These are phyloP conservation scores for Empidonax alnorum DNA, from an alignment of 2,113 vertebrate genomes.

Conservation along the genomic window DNA sequence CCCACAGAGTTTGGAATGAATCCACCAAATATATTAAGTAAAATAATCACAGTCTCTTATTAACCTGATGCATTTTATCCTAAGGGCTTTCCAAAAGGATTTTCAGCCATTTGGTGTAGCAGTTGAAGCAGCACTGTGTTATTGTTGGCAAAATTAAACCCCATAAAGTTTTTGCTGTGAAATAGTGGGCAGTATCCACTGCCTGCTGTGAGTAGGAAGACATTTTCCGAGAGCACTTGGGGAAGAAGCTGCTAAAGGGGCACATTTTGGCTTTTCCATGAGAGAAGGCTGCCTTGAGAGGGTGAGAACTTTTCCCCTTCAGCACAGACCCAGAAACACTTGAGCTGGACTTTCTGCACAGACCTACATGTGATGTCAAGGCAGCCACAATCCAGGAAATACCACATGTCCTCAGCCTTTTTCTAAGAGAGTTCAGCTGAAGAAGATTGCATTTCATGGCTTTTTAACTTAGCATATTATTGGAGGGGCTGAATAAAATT, in stretches of 20 bases:
- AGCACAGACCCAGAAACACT: neutral
- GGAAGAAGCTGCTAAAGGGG: neutral
- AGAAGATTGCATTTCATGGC: constrained; percentile 15
- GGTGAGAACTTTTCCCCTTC: neutral
- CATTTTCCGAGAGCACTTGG: neutral
- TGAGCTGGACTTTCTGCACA: neutral
- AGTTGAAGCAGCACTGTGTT: neutral
- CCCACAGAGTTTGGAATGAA: neutral
- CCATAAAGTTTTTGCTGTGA: neutral
- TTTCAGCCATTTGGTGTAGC: neutral
- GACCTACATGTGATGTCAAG: neutral
- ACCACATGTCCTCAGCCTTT: neutral
- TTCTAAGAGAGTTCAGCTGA: neutral
- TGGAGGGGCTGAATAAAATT: neutral
- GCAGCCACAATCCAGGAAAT: neutral
- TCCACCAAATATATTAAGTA: neutral
- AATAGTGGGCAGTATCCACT: constrained; percentile 17
- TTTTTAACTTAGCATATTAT: neutral
- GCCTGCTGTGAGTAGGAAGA: constrained; percentile 40
- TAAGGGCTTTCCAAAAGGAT: neutral
- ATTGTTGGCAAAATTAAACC: constrained; percentile 1
- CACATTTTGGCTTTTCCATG: neutral
- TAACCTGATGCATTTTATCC: neutral
- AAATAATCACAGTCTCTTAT: neutral
- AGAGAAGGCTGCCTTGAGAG: neutral